Base-by-base conservation (phyloP, 2,888 invertebrate species). In the Drosophila basisetae region DNA sequence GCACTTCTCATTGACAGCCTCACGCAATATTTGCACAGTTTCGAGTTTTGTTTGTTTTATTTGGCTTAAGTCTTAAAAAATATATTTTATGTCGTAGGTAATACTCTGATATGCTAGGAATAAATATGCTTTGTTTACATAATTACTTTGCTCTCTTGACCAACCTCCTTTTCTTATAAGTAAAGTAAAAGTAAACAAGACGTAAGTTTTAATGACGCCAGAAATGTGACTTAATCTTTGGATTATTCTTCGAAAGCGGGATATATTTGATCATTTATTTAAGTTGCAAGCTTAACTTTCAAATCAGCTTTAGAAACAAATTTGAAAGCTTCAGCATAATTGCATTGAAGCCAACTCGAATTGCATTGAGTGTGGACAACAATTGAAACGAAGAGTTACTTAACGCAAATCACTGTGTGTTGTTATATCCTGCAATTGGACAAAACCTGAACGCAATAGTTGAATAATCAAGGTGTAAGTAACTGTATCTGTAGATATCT, bases 1-100 rank as follows among this genome's bases (percentile, higher is more conserved):
- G 76, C 73, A 77, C 77, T 79, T 73, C 58, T 55, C 43, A 66
- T 70, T 82, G 74, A 84, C 84, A 84, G 82, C 79, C 84, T 77
- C 71, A 55, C 62, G 54, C 54, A 68, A 47, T 59, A 55, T 70
- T 78, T 56, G 62, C 69, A 66, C 65, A 35, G 35, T 50, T 54
- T 33, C 6, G 18, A 49, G 9, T 18, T 39, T 7, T 37, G 16
- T 47, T 64, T 43, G 16, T 47, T 47, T 47, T 25, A 47, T 49
- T 69, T 67, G 28, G 58, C 25, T 76, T 71, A 71, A 62, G 41
- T 75, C 60, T 73, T 74, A 71, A 85, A 87, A 87, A 82, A 87
- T 87, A 63, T 30, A 74, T 72, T 68, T 61, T 68, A 22, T 52
- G n/a, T 60, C 55, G 56, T 68, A 72, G 71, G 52, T 76, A 59